Evolutionary conservation across 2,888 invertebrate genomes (phyloP), one percentile per base, ranked within the genome.

Genomic region (Monochamus alternatus): DNA sequence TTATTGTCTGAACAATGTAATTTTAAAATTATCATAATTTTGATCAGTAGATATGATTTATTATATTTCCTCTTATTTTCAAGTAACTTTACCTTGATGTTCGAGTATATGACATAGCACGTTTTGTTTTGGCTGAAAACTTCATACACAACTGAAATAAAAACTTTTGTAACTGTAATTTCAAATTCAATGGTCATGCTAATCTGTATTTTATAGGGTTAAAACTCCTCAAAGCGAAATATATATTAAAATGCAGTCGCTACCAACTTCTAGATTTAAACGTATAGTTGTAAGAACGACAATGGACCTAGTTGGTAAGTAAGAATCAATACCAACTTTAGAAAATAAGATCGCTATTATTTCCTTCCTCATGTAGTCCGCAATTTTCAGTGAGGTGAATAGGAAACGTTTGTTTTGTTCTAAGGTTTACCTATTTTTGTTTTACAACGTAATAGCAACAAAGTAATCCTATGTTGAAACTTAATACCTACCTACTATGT

Each of bases 271-370:
- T 69, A 89, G 92, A 78, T 91, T 92, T 63, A 90, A 91, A 60
- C 89, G 93, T 68, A 91, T 92, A 43, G 92, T 93, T n/a, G 91
- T 93, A 63, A 89, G 92, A 80, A 91, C 92, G 60, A 89, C 89
- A 31, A 88, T 93, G 78, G 93, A 92, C 82, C 88, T 93, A 80
- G 92, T 93, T 38, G 93, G 93, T 93, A 88, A 87, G 86, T 84
- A 76, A 60, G 75, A 77, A 77, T 76, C 71, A 63, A 78, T 73
- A 67, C 38, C 10, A 60, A 31, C 63, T 71, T 43, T 51, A 62
- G 63, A 63, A 71, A 71, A 70, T 70, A 69, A 69, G 43, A 60
- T 51, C 44, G 5, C 60, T 68, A 60, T 47, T 69, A 69, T 51
- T 62, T 47, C 44, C 32, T 62, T 4, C 32, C 12, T 44, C 38